phyloP scores from a whole-genome alignment of 2,888 invertebrate genomes.

The Stenodera caucasica region DNA sequence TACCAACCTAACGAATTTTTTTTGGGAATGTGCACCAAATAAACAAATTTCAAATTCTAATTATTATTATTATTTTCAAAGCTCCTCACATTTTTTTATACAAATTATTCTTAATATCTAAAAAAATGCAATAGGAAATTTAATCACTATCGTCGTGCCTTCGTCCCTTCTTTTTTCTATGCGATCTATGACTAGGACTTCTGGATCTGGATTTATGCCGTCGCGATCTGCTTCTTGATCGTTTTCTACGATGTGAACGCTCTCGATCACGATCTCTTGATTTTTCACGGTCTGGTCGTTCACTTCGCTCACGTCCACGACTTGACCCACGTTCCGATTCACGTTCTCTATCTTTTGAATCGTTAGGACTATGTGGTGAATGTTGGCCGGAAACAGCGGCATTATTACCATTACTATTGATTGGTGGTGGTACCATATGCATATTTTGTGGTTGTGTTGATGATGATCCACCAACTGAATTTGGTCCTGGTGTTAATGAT shows the following conservation, averaged over 20 bases:
- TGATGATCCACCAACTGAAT: constrained; percentile 43
- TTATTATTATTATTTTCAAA: neutral
- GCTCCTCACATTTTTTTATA: neutral
- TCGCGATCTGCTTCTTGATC: constrained; percentile 67
- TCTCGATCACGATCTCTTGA: constrained; percentile 56
- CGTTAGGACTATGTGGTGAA: constrained; percentile 20
- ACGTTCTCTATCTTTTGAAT: constrained; percentile 24
- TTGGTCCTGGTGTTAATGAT: constrained; percentile 68
- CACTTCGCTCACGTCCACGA: constrained; percentile 55
- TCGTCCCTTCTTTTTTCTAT: constrained; percentile 70
- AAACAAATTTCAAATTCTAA: neutral
- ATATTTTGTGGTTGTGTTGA: constrained; percentile 37
- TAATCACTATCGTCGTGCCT: constrained; percentile 70
- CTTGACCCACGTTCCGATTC: constrained; percentile 42
- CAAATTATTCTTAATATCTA: neutral
- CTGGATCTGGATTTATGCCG: constrained; percentile 73
- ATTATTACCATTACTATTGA: constrained; percentile 27
- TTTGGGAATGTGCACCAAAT: too few species aligned
- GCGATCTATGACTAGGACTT: constrained; percentile 66
- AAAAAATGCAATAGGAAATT: constrained; percentile 8
- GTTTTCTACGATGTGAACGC: constrained; percentile 67
- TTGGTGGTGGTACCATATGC: constrained; percentile 48
- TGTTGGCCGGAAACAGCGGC: neutral
- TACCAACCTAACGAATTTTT: neutral
- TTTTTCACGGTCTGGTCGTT: constrained; percentile 53